These are phyloP conservation scores for Gracilinanus agilis DNA, from an alignment of 2,113 vertebrate species.

Conservation along the genomic window DNA sequence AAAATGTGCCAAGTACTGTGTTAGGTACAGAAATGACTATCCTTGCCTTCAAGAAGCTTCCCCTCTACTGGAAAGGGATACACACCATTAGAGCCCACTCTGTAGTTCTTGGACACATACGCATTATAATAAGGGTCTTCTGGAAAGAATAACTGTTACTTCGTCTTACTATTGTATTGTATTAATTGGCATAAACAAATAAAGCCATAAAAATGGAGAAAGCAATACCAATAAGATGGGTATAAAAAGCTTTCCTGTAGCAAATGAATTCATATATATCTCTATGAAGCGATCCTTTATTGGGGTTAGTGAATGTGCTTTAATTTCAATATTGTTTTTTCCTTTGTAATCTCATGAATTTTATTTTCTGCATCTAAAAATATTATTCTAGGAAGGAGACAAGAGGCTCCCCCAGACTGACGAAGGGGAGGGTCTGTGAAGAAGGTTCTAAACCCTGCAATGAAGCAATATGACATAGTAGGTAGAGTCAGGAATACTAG, in stretches of 20 bases:
- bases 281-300: background rate
- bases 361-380: background rate
- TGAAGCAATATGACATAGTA: background rate
- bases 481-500: background rate
- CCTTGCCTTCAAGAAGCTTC: background rate
- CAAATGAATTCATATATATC: background rate
- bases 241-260: background rate
- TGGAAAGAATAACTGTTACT: background rate
- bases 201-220: background rate
- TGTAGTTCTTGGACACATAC: background rate
- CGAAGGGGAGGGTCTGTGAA: background rate
- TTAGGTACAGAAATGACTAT: background rate
- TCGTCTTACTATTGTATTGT: background rate
- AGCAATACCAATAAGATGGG: background rate
- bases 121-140: background rate
- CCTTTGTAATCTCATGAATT: background rate
- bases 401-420: background rate
- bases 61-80: background rate
- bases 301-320: background rate
- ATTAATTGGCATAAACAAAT: background rate
- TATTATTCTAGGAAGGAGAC: background rate
- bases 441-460: background rate
- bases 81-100: background rate
- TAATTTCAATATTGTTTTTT: background rate
- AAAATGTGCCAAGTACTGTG: background rate